These are phyloP conservation scores for Mythimna vitellina DNA, from an alignment of 2,888 invertebrate species.

Conservation along the genomic window DNA sequence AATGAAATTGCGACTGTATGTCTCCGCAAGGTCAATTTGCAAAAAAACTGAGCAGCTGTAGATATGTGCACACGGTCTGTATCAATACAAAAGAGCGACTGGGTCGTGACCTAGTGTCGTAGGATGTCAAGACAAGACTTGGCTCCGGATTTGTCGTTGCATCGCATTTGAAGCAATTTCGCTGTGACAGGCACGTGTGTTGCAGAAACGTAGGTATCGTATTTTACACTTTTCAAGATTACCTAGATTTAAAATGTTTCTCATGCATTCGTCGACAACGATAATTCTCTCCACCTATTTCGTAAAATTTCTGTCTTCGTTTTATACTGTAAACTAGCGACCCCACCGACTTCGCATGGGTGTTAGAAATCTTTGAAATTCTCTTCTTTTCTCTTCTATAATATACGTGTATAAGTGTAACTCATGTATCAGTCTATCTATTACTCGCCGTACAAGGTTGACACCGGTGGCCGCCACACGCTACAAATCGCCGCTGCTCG, in stretches of 20 bases:
- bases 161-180: slow-evolving; percentile 22
- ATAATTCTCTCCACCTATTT: not conserved
- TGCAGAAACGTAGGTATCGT: not conserved
- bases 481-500: no score
- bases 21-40: slow-evolving; percentile 41
- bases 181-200: slow-evolving; percentile 15
- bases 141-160: slow-evolving; percentile 11
- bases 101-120: slow-evolving; percentile 47
- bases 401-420: no score
- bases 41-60: slow-evolving; percentile 26
- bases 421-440: no score
- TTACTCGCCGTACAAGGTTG: no score
- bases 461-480: no score
- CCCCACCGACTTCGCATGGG: no score
- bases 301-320: not conserved
- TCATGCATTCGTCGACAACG: not conserved
- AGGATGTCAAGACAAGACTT: slow-evolving; percentile 25
- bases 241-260: not conserved
- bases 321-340: not conserved
- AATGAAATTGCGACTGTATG: slow-evolving; percentile 25
- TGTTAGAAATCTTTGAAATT: no score
- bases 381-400: no score
- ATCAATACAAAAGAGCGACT: slow-evolving; percentile 35
- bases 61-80: slow-evolving; percentile 25
- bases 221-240: not conserved